These are phyloP conservation scores for Arbacia lixula DNA, from an alignment of 53 echinoderm and acorn worm species.

Conservation along the genomic window DNA sequence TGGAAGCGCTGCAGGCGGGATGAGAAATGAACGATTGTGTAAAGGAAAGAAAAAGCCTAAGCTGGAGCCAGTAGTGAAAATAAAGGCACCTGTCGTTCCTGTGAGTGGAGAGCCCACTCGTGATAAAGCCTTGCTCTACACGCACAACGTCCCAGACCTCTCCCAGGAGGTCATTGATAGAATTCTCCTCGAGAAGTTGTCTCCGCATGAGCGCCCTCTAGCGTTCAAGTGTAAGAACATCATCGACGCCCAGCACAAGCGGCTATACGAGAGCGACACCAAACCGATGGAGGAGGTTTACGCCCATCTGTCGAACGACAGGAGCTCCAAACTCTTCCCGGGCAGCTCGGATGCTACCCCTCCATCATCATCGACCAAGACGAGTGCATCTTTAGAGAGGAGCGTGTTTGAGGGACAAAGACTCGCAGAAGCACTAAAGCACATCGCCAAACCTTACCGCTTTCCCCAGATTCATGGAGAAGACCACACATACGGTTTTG, in stretches of 20 bases:
- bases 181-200: slow-evolving; percentile 73
- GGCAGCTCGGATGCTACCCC: slow-evolving; percentile 15
- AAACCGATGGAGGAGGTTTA: slow-evolving; percentile 82
- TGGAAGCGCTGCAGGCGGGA: neutral
- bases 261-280: slow-evolving; percentile 59
- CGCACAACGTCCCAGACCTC: slow-evolving; percentile 64
- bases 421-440: slow-evolving; percentile 75
- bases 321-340: slow-evolving; percentile 80
- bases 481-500: slow-evolving; percentile 86
- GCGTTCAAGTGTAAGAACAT: slow-evolving; percentile 95
- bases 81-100: slow-evolving; percentile 35
- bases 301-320: slow-evolving; percentile 83
- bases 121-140: slow-evolving; percentile 27
- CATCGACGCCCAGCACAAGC: slow-evolving; percentile 91
- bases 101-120: slow-evolving; percentile 1
- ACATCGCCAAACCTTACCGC: slow-evolving; percentile 69
- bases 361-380: slow-evolving; percentile 19
- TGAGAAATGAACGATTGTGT: slow-evolving; percentile 2
- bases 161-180: slow-evolving; percentile 86
- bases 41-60: slow-evolving; percentile 51
- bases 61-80: slow-evolving; percentile 13
- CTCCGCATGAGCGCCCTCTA: slow-evolving; percentile 89
- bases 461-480: slow-evolving; percentile 88
- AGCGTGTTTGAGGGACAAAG: slow-evolving; percentile 57
- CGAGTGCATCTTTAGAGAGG: slow-evolving; percentile 36